Conservation (phyloP, 2,797 vertebrate species). For the Erithacus rubecula region DNA sequence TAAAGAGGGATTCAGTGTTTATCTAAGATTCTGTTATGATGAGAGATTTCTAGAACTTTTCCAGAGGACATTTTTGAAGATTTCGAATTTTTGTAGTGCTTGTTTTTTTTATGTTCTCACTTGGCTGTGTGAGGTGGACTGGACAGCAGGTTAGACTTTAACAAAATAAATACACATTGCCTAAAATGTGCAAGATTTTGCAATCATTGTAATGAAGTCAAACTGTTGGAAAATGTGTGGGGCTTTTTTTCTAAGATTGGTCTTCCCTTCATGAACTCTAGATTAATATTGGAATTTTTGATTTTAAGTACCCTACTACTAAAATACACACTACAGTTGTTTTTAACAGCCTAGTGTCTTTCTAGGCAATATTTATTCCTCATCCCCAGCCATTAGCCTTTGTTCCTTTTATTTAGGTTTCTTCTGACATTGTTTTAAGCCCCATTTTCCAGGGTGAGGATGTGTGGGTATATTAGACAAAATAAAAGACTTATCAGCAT, state of each 20-base stretch:
- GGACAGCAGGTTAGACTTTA: background rate
- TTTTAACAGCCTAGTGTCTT: background rate
- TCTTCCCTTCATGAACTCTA: background rate
- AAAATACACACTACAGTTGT: background rate
- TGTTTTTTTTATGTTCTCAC: background rate
- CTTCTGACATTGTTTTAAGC: background rate
- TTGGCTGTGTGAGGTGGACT: background rate
- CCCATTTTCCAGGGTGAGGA: background rate
- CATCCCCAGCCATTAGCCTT: fast-evolving
- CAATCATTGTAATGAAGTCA: fast-evolving
- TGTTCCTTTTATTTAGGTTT: background rate
- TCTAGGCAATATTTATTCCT: background rate
- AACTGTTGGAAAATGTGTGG: background rate
- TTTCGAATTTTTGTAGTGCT: background rate
- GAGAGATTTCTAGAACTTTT: background rate
- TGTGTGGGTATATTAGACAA: background rate
- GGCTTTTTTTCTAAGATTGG: fast-evolving
- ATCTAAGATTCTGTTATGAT: background rate
- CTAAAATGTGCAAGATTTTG: background rate
- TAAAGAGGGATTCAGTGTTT: background rate
- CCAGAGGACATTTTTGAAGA: background rate
- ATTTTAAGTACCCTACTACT: background rate
- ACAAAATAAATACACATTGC: background rate
- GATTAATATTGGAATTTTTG: background rate
- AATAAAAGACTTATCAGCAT: background rate